Conservation (phyloP, 2,113 vertebrate genomes). For the Lagopus leucura region DNA sequence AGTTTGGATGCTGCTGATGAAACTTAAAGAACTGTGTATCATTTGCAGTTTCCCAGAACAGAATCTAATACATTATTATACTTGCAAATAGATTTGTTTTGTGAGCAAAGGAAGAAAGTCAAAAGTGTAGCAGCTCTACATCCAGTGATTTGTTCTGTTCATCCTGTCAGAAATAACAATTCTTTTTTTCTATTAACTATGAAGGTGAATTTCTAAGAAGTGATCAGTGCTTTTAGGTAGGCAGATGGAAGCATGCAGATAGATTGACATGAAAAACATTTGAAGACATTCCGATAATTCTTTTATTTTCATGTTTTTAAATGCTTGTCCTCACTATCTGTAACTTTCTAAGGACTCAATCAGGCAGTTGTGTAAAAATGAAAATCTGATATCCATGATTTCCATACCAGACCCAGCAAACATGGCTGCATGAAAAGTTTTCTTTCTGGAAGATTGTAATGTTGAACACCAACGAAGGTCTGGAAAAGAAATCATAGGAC, state of each 20-base stretch:
- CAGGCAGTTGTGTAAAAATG: neutral
- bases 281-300: neutral
- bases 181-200: neutral
- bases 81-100: neutral
- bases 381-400: neutral
- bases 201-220: neutral
- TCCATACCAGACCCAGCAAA: neutral
- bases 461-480: neutral
- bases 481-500: neutral
- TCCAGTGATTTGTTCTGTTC: neutral
- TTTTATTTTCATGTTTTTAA: neutral
- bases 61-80: neutral
- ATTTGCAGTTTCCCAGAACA: neutral
- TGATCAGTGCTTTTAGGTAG: neutral
- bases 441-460: neutral
- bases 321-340: neutral
- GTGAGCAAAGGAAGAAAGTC: neutral
- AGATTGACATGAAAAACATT: neutral
- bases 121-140: neutral
- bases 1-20: neutral
- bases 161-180: neutral
- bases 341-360: neutral
- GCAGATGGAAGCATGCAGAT: neutral
- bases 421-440: neutral
- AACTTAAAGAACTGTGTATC: neutral